phyloP scores from a whole-genome alignment of 2,888 invertebrate species.

The Trissoscelio sp. region DNA sequence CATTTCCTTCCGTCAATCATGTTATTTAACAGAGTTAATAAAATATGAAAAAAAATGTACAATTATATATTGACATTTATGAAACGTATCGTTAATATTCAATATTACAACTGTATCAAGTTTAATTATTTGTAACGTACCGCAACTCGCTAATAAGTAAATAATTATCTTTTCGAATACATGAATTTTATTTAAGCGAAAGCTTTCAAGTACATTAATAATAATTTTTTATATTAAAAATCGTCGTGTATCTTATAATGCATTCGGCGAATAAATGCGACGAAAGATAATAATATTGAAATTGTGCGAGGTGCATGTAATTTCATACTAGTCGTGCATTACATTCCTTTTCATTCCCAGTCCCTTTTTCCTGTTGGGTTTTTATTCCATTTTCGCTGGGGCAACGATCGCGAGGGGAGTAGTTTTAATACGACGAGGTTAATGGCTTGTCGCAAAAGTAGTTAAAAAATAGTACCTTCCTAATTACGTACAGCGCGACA shows the following conservation, averaged over 20 bases:
- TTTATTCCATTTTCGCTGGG: conserved; percentile 55
- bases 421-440: conserved; percentile 64
- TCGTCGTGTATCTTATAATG: conserved; percentile 18
- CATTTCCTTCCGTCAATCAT: no score
- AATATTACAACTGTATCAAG: no score
- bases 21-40: no score
- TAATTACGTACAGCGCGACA: conserved; percentile 64
- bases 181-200: no score
- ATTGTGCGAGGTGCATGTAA: conserved; percentile 55
- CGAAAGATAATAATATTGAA: conserved; percentile 58
- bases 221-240: conserved; percentile 10
- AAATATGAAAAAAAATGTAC: no score
- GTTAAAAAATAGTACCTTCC: conserved; percentile 68
- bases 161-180: no score
- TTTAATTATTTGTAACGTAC: no score
- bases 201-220: no score
- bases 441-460: conserved; percentile 67
- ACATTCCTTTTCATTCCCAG: conserved; percentile 60
- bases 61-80: no score
- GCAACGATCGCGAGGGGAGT: conserved; percentile 63
- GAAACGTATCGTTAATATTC: no score
- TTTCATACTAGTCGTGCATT: conserved; percentile 45
- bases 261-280: conserved; percentile 12
- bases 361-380: conserved; percentile 47
- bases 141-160: no score